Evolutionary conservation across 2,113 vertebrate species (phyloP).

Genomic region (human): GRCh38 chr16:50812501-50813000

Average conservation of each 20-base stretch:
- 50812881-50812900: accelerated
- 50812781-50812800: not conserved
- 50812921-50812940: not conserved
- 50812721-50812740: not conserved
- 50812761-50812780: accelerated
- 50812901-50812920: not conserved
- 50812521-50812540: not conserved
- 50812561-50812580: accelerated
- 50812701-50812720: too few relatives aligned
- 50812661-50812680: too few relatives aligned
- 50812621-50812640: not conserved
- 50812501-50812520: accelerated
- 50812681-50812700: not conserved
- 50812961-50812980: too few relatives aligned
- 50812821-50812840: not conserved
- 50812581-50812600: too few relatives aligned
- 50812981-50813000: not conserved
- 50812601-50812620: too few relatives aligned
- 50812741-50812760: not conserved
- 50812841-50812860: accelerated
- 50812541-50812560: not conserved
- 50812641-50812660: accelerated
- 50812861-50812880: accelerated
- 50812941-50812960: not conserved
- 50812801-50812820: accelerated